Conservation (phyloP, 2,113 vertebrate genomes). For the Nesogale talazaci region DNA sequence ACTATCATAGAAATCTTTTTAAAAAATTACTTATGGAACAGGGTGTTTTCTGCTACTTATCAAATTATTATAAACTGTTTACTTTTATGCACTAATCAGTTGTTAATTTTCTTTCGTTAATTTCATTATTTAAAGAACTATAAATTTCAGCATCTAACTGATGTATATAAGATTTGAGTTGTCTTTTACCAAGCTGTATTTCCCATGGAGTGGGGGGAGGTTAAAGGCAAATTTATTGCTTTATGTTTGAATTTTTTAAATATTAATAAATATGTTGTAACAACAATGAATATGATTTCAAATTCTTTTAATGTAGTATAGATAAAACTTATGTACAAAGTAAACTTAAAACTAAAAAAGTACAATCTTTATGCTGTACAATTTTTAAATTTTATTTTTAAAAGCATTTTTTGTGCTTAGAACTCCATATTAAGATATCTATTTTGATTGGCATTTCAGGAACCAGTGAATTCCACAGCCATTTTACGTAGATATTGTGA, state of each 20-base stretch:
- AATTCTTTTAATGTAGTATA: conserved; percentile 66
- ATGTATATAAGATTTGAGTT: conserved; percentile 71
- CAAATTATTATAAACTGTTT: conserved; percentile 68
- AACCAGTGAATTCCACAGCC: conserved; percentile 35
- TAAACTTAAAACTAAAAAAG: conserved; percentile 23
- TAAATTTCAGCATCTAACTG: conserved; percentile 47
- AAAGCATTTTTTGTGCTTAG: neutral
- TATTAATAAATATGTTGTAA: conserved; percentile 72
- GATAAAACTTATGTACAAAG: conserved; percentile 69
- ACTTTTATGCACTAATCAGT: conserved; percentile 69
- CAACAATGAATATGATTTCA: conserved; percentile 72
- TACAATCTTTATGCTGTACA: neutral
- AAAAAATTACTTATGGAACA: conserved; percentile 74
- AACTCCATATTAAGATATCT: conserved; percentile 13
- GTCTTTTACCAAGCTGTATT: conserved; percentile 71
- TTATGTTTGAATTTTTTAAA: conserved; percentile 67
- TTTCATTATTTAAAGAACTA: conserved; percentile 69
- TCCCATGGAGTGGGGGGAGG: conserved; percentile 70
- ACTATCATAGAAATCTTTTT: conserved; percentile 69
- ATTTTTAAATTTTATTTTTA: conserved; percentile 42
- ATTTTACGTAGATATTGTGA: neutral
- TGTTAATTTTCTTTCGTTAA: conserved; percentile 65
- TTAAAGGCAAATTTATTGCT: conserved; percentile 76
- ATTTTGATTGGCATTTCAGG: conserved; percentile 51
- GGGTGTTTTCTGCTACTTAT: conserved; percentile 77